Evolutionary conservation across 2,888 invertebrate species (phyloP).

Genomic region (Caradrina kadenii): DNA sequence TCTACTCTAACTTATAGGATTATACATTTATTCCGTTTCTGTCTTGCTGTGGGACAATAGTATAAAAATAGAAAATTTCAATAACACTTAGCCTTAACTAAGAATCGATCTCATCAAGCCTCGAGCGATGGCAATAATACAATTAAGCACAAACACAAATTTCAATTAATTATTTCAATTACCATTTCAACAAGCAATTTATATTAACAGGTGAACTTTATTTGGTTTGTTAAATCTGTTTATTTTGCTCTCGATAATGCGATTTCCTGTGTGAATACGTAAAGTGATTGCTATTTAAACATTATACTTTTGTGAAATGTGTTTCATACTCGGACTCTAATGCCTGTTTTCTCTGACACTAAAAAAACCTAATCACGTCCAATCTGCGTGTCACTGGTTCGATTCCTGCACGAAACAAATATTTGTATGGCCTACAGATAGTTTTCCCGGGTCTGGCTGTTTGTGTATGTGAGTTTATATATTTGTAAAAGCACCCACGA

Average conservation of each 20-base stretch:
- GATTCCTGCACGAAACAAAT: too few relatives aligned
- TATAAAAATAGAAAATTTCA: background rate
- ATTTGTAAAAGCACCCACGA: too few relatives aligned
- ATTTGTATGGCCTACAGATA: too few relatives aligned
- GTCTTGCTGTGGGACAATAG: too few relatives aligned
- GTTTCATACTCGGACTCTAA: conserved; percentile 8
- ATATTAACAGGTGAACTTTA: conserved; percentile 65
- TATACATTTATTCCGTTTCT: too few relatives aligned
- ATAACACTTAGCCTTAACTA: background rate
- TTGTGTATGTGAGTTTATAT: too few relatives aligned
- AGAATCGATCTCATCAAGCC: conserved; percentile 1
- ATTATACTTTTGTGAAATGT: conserved; percentile 2
- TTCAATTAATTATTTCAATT: conserved; percentile 69
- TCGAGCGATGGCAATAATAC: background rate
- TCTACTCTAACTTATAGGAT: too few relatives aligned
- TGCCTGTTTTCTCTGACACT: too few relatives aligned
- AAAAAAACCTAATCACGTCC: too few relatives aligned
- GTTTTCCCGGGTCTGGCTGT: too few relatives aligned
- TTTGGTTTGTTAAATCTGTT: conserved; percentile 60
- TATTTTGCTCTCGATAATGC: conserved; percentile 39
- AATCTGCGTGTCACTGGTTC: too few relatives aligned
- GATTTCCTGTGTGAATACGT: conserved; percentile 13
- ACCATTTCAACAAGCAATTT: conserved; percentile 71
- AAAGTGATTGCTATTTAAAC: conserved; percentile 23
- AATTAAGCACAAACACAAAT: conserved; percentile 60